Conservation (phyloP, 2,888 invertebrate species). For the Unio delphinus region DNA sequence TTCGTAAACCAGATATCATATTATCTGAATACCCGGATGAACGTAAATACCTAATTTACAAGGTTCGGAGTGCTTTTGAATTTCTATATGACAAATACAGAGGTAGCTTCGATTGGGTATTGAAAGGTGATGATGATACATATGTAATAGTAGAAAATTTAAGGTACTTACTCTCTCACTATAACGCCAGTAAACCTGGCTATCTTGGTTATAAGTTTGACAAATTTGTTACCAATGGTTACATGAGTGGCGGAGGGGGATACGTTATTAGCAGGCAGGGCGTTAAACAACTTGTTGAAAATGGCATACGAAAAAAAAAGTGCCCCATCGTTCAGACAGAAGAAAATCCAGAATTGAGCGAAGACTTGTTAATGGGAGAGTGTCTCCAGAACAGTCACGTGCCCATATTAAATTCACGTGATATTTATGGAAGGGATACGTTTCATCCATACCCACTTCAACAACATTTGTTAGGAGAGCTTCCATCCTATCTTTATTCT, state of each 20-base stretch:
- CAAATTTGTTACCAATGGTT: conserved; percentile 63
- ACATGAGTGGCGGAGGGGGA: conserved; percentile 72
- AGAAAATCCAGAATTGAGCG: conserved; percentile 78
- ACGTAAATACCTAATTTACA: conserved; percentile 85
- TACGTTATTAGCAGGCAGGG: conserved; percentile 93
- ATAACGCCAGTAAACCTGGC: conserved; percentile 82
- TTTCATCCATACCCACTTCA: conserved; percentile 90
- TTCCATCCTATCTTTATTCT: no score
- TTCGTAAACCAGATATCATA: conserved; percentile 76
- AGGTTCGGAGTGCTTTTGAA: conserved; percentile 92
- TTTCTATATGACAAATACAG: conserved; percentile 86
- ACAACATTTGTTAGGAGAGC: conserved; percentile 27
- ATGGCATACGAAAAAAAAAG: conserved; percentile 75
- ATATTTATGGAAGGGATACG: conserved; percentile 84
- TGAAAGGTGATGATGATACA: conserved; percentile 98
- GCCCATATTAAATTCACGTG: conserved; percentile 88
- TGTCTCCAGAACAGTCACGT: conserved; percentile 80
- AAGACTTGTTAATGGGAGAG: conserved; percentile 93
- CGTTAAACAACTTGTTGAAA: conserved; percentile 81
- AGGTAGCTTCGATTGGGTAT: conserved; percentile 93
- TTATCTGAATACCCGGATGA: conserved; percentile 7
- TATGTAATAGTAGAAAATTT: conserved; percentile 96
- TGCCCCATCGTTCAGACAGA: conserved; percentile 73
- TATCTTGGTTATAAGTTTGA: conserved; percentile 78
- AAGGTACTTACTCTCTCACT: conserved; percentile 86